Conservation (phyloP, 2,888 invertebrate genomes). For the Apamea monoglypha region DNA sequence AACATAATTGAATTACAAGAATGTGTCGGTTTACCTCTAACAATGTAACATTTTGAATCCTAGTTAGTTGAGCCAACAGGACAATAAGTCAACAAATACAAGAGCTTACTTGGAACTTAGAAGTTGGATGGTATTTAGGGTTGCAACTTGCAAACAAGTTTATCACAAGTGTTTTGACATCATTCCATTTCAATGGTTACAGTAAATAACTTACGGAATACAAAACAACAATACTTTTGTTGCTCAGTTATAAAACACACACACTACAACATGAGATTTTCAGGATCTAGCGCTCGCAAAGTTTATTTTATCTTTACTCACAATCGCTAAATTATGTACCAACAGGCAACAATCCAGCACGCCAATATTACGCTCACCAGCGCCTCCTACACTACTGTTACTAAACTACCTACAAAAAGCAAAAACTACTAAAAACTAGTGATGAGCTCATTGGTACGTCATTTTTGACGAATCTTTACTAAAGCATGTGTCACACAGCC, state of each 20-base stretch:
- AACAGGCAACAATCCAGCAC: slow-evolving; percentile 39
- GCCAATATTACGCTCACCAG: slow-evolving; percentile 34
- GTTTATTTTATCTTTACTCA: slow-evolving; percentile 41
- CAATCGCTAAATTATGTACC: slow-evolving; percentile 31
- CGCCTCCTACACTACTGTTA: slow-evolving; percentile 8
- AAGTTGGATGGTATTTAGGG: slow-evolving; percentile 19
- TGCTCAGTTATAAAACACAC: slow-evolving; percentile 13
- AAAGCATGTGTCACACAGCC: too few species aligned
- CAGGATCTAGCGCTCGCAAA: neutral
- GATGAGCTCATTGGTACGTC: too few species aligned
- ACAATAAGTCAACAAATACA: slow-evolving; percentile 24
- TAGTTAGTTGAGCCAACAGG: neutral
- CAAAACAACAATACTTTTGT: slow-evolving; percentile 9
- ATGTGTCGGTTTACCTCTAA: neutral
- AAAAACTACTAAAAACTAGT: too few species aligned
- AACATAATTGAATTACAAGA: slow-evolving; percentile 45
- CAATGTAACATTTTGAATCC: neutral
- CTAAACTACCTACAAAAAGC: neutral
- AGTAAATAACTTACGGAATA: slow-evolving; percentile 30
- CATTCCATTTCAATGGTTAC: slow-evolving; percentile 36
- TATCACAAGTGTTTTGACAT: slow-evolving; percentile 56
- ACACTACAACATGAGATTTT: slow-evolving; percentile 6
- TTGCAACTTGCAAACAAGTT: slow-evolving; percentile 48
- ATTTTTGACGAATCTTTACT: too few species aligned
- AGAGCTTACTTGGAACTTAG: slow-evolving; percentile 34